A percentile compares a stretch with the other conserved stretches of the same genome.
phyloP scores from a whole-genome alignment of 2,113 vertebrate genomes.

The Gymnocephalus cernua region DNA sequence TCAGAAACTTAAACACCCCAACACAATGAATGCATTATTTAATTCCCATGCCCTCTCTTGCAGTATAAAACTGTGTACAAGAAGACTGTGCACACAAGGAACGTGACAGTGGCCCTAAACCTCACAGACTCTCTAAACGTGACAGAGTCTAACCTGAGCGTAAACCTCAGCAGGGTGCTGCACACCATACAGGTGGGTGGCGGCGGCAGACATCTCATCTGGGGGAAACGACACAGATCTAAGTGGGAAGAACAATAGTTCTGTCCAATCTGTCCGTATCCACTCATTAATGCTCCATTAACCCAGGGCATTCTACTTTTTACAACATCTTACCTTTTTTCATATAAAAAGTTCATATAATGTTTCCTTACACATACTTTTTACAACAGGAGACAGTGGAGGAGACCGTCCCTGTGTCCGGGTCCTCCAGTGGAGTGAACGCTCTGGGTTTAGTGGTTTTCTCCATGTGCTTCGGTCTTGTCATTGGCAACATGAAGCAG shows the following conservation, averaged over 20 bases:
- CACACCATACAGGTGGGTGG: conserved; percentile 84
- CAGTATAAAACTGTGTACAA: conserved; percentile 94
- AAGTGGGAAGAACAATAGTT: not conserved
- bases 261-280: not conserved
- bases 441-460: conserved; percentile 96
- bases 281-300: not conserved
- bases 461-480: conserved; percentile 95
- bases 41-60: conserved; percentile 27
- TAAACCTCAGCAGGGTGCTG: conserved; percentile 87
- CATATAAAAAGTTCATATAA: not conserved
- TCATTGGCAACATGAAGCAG: conserved; percentile 97
- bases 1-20: not conserved
- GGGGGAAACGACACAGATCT: not conserved
- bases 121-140: conserved; percentile 68
- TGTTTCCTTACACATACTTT: not conserved
- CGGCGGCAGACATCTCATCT: not conserved
- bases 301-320: not conserved
- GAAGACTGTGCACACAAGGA: conserved; percentile 89
- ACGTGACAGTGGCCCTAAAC: conserved; percentile 76
- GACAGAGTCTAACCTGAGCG: conserved; percentile 73
- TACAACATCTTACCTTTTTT: not conserved
- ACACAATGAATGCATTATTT: not conserved
- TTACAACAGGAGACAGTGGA: conserved; percentile 84
- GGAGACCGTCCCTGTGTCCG: conserved; percentile 89
- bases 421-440: conserved; percentile 93